Percentiles rank a stretch among this genome's conserved stretches.
Conservation (phyloP, 2,797 vertebrate genomes). For the Choloepus didactylus region DNA sequence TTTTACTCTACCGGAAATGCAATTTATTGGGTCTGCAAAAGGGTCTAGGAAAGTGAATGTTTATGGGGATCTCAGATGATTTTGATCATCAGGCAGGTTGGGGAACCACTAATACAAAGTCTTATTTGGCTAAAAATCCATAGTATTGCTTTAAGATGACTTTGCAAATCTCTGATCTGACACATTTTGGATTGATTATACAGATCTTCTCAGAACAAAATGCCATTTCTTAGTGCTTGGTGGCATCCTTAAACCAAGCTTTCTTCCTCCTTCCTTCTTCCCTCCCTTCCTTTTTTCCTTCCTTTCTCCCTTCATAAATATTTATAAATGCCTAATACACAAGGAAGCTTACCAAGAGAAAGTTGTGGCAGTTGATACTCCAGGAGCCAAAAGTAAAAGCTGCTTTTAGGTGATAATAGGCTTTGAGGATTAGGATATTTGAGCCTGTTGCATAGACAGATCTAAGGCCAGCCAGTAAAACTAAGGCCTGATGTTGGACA, state of each 20-base stretch:
- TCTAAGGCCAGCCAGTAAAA: conserved; percentile 34
- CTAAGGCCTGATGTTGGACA: not conserved
- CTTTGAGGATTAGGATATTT: conserved; percentile 55
- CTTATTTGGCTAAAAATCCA: conserved; percentile 55
- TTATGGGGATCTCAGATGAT: conserved; percentile 7
- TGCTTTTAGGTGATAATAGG: conserved; percentile 50
- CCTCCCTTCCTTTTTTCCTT: not conserved
- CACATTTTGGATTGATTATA: conserved; percentile 25
- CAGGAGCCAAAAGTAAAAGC: conserved; percentile 63
- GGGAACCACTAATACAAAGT: not conserved
- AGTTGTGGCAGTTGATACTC: conserved; percentile 34
- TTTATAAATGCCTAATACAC: conserved; percentile 58
- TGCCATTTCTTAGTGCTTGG: conserved; percentile 36
- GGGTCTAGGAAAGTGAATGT: conserved; percentile 46
- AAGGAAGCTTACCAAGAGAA: conserved; percentile 59
- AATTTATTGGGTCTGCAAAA: conserved; percentile 16
- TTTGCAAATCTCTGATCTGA: conserved; percentile 55
- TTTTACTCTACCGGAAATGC: conserved; percentile 42
- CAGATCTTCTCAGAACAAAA: conserved; percentile 4
- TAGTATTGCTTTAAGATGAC: conserved; percentile 74
- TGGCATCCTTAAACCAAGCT: not conserved
- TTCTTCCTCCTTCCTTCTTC: not conserved
- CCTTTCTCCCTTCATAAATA: conserved; percentile 3
- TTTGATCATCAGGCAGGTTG: not conserved
- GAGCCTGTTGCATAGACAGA: not conserved